phyloP scores from a whole-genome alignment of 2,888 invertebrate species.

The Nephrotoma flavescens region DNA sequence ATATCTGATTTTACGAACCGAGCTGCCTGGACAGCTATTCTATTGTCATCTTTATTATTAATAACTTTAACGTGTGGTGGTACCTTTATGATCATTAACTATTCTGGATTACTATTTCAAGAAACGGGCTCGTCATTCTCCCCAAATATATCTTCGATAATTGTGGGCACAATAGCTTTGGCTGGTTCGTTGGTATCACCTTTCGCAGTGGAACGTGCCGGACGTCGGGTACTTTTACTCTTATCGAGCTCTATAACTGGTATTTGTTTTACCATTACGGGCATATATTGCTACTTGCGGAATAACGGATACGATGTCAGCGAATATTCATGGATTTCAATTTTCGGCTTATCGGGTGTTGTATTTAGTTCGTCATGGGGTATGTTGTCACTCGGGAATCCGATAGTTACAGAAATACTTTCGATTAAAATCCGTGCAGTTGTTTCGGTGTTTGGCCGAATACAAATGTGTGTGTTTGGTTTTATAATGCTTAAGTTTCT shows the following conservation, averaged over 20 bases:
- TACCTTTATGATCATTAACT: constrained; percentile 27
- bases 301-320: constrained; percentile 16
- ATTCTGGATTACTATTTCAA: constrained; percentile 26
- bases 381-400: constrained; percentile 23
- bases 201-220: constrained; percentile 25
- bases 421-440: neutral
- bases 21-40: neutral
- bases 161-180: constrained; percentile 22
- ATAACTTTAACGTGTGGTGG: constrained; percentile 22
- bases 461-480: neutral
- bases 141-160: constrained; percentile 24
- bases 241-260: constrained; percentile 24
- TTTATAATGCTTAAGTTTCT: neutral
- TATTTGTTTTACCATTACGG: constrained; percentile 21
- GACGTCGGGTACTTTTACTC: constrained; percentile 18
- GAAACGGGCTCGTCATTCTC: constrained; percentile 24
- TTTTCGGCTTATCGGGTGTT: constrained; percentile 26
- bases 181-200: constrained; percentile 16
- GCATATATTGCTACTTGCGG: constrained; percentile 20
- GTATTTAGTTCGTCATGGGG: constrained; percentile 26
- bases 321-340: constrained; percentile 23
- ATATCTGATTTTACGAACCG: neutral
- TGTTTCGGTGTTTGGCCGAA: neutral
- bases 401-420: neutral
- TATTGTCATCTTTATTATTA: neutral